Evolutionary conservation across 1,140 invertebrate genomes (phyloP), one percentile per base, ranked within the genome.

Genomic region (Laupala kohalensis): DNA sequence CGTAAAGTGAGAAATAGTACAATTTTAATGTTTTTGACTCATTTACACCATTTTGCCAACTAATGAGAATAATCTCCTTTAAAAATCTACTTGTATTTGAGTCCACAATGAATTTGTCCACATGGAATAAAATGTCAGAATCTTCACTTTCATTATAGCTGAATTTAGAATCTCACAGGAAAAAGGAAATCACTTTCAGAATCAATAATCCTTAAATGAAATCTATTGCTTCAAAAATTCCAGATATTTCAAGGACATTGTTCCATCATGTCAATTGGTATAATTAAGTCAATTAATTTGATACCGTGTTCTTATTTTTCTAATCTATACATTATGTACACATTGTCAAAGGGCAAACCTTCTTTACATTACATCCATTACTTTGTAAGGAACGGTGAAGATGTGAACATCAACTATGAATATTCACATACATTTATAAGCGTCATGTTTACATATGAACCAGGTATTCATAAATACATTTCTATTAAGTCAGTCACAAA

Each of bases 351-450:
- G 37, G 37, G 19, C 37, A 53, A 53, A 53, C 9, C 9, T 19
- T 53, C 37, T 53, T 53, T 53, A 53, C 37, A 53, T 53, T 19
- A 53, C 37, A 53, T 4, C 37, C 37, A 53, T 13, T 53, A 53
- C 9, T 53, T 53, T 53, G 37, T 53, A 68, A 68, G 67, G 67
- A 68, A 68, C 67, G 27, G 28, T 68, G 15, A 68, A 27, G 12
- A 67, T 30, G 67, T 68, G 26, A 29, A 30, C 67, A 68, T 27
- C 13, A 27, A 13, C 25, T n/a, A 68, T 30, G 67, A 68, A 68
- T 68, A 68, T 68, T 37, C 67, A 68, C 67, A 68, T 65, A 71
- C 70, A 71, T 65, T 64, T 27, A 71, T 71, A 71, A 71, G 70
- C 70, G 70, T 71, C 70, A 71, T 71, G 70, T 71, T 71, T 71